Evolutionary conservation across 2,888 invertebrate genomes (phyloP).

Genomic region (Drosophila mayaguana): DNA sequence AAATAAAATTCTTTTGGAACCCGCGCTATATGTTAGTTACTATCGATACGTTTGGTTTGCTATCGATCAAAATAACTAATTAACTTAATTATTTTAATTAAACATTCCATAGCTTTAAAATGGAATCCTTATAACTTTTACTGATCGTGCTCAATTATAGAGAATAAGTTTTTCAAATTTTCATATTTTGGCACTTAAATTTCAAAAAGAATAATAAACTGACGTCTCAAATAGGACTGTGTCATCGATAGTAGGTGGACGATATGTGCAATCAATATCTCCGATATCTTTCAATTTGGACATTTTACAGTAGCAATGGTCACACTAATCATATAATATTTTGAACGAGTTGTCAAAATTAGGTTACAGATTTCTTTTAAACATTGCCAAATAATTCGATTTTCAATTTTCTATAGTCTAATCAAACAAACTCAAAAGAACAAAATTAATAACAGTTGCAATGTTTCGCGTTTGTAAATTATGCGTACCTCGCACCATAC

Average conservation of each 20-base stretch:
- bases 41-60: conserved; percentile 15
- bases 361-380: conserved; percentile 17
- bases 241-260: neutral
- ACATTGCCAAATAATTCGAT: conserved; percentile 2
- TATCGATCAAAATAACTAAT: too few species aligned
- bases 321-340: conserved; percentile 42
- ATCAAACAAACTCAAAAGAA: neutral
- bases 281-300: neutral
- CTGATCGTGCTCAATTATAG: too few species aligned
- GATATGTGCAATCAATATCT: too few species aligned
- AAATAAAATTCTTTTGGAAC: conserved; percentile 43
- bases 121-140: too few species aligned
- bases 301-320: conserved; percentile 13
- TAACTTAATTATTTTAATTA: too few species aligned
- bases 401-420: conserved; percentile 9
- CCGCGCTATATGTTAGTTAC: neutral
- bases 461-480: conserved; percentile 48
- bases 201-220: neutral
- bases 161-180: too few species aligned
- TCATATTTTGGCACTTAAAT: neutral
- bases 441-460: conserved; percentile 40
- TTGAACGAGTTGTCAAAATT: conserved; percentile 44
- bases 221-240: neutral
- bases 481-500: neutral
- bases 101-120: too few species aligned